phyloP scores from a whole-genome alignment of 2,797 vertebrate species.

The Parambassis ranga region DNA sequence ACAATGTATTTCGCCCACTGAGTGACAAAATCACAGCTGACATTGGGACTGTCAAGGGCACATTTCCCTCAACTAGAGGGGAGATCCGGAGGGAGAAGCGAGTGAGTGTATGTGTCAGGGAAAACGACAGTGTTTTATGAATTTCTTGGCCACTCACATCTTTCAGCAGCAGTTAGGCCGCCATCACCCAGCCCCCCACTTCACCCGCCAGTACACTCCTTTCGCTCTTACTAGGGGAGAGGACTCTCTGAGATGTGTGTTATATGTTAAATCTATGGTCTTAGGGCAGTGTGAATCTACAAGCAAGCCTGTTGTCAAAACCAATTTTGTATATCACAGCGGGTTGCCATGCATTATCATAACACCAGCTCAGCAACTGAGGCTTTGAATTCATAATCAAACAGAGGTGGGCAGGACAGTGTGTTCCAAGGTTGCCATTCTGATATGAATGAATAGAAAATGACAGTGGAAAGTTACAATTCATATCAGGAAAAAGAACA shows the following conservation, averaged over 20 bases:
- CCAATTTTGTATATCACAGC: slow-evolving; percentile 73
- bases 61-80: slow-evolving; percentile 70
- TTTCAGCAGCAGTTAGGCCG: slow-evolving; percentile 58
- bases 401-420: slow-evolving; percentile 54
- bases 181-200: neutral
- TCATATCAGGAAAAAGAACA: neutral
- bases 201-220: neutral
- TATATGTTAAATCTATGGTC: slow-evolving; percentile 66
- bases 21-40: slow-evolving; percentile 80
- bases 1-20: slow-evolving; percentile 57
- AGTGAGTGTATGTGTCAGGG: slow-evolving; percentile 58
- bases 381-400: slow-evolving; percentile 67
- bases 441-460: slow-evolving; percentile 21
- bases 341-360: slow-evolving; percentile 71
- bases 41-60: slow-evolving; percentile 72
- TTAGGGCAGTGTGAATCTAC: slow-evolving; percentile 57
- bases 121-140: slow-evolving; percentile 70
- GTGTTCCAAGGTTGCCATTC: slow-evolving; percentile 51
- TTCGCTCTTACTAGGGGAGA: slow-evolving; percentile 26
- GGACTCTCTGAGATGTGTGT: slow-evolving; percentile 50
- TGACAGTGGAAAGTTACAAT: slow-evolving; percentile 2
- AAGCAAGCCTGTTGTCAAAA: slow-evolving; percentile 72
- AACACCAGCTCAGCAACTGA: slow-evolving; percentile 70
- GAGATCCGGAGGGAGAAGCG: slow-evolving; percentile 63
- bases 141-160: slow-evolving; percentile 70